Conservation (phyloP, 2,888 invertebrate genomes). For the Argyresthia albistria region DNA sequence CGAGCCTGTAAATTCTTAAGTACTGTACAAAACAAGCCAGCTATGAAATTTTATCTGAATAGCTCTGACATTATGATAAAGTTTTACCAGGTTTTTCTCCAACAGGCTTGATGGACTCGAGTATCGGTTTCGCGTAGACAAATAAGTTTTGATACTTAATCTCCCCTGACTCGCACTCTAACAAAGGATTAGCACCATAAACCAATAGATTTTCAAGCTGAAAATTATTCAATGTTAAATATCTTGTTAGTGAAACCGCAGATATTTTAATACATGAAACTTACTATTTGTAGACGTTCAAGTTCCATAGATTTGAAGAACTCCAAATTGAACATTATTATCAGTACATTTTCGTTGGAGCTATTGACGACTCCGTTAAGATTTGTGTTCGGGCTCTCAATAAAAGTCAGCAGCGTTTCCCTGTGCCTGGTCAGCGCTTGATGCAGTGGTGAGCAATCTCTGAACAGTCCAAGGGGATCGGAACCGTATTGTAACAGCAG, state of each 20-base stretch:
- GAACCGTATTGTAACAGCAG: constrained; percentile 40
- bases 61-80: too few species aligned
- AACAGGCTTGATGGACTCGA: background rate
- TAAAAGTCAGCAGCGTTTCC: constrained; percentile 33
- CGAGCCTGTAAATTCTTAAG: background rate
- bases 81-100: too few species aligned
- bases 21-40: too few species aligned
- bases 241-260: background rate
- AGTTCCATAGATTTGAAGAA: constrained; percentile 23
- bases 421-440: constrained; percentile 29
- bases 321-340: constrained; percentile 39
- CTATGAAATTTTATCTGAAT: too few species aligned
- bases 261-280: background rate
- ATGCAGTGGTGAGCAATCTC: constrained; percentile 40
- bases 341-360: constrained; percentile 35
- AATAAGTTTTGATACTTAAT: constrained; percentile 38
- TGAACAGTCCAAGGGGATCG: constrained; percentile 28
- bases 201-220: constrained; percentile 46
- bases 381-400: constrained; percentile 33
- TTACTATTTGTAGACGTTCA: constrained; percentile 37
- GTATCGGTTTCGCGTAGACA: constrained; percentile 26
- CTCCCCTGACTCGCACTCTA: constrained; percentile 32
- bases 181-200: constrained; percentile 47
- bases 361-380: constrained; percentile 44
- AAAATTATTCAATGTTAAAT: background rate